Evolutionary conservation across 2,113 vertebrate genomes (phyloP).

Genomic region (Capreolus pygargus): DNA sequence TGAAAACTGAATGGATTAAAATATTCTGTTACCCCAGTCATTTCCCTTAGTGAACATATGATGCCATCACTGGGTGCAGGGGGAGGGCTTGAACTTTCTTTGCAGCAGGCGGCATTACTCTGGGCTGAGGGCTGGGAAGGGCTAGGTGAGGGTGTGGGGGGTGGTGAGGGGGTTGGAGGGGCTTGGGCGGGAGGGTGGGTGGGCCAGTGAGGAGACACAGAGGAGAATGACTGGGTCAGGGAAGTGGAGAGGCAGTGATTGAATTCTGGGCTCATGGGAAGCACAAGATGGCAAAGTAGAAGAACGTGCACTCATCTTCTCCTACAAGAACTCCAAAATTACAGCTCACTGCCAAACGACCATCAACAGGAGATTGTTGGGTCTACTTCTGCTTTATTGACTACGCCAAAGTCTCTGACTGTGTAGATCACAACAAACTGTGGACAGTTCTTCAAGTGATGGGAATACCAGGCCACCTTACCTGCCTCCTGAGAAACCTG

Average conservation of each 20-base stretch:
- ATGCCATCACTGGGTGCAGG: not conserved
- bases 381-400: not conserved
- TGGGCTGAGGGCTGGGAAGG: not conserved
- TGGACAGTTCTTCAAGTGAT: not conserved
- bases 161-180: not conserved
- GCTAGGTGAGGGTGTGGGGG: not conserved
- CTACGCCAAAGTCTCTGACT: not conserved
- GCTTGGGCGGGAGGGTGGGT: rapidly evolving
- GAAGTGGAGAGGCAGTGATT: not conserved
- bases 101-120: not conserved
- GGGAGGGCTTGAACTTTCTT: not conserved
- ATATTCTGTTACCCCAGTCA: not conserved
- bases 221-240: not conserved
- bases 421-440: not conserved
- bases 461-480: not conserved
- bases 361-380: not conserved
- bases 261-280: not conserved
- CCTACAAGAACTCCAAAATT: not conserved
- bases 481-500: not conserved
- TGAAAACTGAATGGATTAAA: not conserved
- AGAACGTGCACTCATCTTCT: rapidly evolving
- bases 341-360: not conserved
- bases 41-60: not conserved
- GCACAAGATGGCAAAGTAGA: not conserved
- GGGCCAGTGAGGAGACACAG: not conserved